A percentile compares a stretch with the other conserved stretches of the same genome.
Evolutionary conservation across 2,113 vertebrate genomes (phyloP).

Genomic region (Myiagra hebetior): DNA sequence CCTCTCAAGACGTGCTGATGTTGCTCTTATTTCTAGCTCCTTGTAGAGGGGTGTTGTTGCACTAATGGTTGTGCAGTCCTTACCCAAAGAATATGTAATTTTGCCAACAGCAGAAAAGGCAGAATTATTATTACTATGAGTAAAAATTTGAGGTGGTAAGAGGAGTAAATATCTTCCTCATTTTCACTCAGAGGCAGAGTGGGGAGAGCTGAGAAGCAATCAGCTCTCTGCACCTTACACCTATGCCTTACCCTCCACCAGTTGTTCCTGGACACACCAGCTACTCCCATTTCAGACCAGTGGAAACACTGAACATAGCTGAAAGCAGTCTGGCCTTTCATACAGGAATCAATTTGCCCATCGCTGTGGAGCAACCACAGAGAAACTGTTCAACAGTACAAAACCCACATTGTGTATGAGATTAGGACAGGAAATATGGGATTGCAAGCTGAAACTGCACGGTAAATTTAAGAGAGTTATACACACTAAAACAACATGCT

Average conservation of each 20-base stretch:
- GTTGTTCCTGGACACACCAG: neutral
- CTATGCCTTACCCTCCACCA: neutral
- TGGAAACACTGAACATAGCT: neutral
- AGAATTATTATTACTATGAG: neutral
- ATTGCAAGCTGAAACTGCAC: constrained; percentile 49
- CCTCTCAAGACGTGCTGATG: neutral
- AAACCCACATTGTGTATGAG: constrained; percentile 32
- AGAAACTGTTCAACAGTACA: constrained; percentile 18
- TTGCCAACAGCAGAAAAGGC: neutral
- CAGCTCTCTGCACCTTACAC: neutral
- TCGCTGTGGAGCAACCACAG: neutral
- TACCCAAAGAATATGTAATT: neutral
- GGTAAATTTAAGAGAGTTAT: constrained; percentile 46
- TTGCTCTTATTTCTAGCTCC: neutral
- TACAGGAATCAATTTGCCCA: neutral
- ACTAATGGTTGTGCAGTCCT: neutral
- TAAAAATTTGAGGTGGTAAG: neutral
- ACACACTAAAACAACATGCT: constrained; percentile 16
- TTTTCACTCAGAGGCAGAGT: neutral
- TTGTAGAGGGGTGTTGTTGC: neutral
- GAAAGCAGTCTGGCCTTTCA: neutral
- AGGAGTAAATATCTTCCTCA: neutral
- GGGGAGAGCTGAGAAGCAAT: neutral
- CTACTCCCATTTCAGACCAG: neutral
- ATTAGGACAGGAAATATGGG: constrained; percentile 51